Percentiles rank a stretch among this genome's conserved stretches.
Conservation (phyloP, 1,140 invertebrate genomes). For the Maniola jurtina region DNA sequence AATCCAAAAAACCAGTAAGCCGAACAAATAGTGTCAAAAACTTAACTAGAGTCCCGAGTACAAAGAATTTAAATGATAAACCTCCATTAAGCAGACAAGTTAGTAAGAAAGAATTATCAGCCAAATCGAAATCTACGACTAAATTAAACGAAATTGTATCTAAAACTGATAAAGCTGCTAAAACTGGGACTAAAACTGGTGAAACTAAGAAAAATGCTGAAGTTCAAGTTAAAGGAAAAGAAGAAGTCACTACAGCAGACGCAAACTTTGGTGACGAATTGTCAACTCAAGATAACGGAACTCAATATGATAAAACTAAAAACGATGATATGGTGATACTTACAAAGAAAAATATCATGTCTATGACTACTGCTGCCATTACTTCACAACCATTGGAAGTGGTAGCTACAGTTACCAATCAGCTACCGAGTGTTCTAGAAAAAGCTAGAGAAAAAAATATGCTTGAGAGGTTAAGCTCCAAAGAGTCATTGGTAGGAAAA, state of each 20-base stretch:
- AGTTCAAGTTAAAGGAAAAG: slow-evolving; percentile 32
- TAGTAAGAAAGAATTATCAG: slow-evolving; percentile 64
- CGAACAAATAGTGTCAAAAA: slow-evolving; percentile 73
- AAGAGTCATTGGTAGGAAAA: slow-evolving; percentile 66
- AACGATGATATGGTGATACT: slow-evolving; percentile 70
- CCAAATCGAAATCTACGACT: slow-evolving; percentile 53
- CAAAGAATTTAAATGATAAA: slow-evolving; percentile 65
- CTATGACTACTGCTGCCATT: slow-evolving; percentile 79
- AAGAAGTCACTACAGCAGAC: slow-evolving; percentile 40
- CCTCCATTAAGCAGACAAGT: slow-evolving; percentile 61
- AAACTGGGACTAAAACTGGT: slow-evolving; percentile 36
- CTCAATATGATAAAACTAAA: slow-evolving; percentile 69
- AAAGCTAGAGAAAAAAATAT: slow-evolving; percentile 76
- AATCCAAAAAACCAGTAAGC: slow-evolving; percentile 70
- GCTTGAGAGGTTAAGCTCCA: slow-evolving; percentile 73
- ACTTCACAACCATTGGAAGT: slow-evolving; percentile 77
- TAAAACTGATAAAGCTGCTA: slow-evolving; percentile 33
- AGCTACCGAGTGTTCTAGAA: slow-evolving; percentile 70
- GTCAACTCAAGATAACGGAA: slow-evolving; percentile 69
- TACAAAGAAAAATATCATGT: slow-evolving; percentile 75
- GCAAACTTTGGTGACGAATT: slow-evolving; percentile 47
- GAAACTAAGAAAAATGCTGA: slow-evolving; percentile 32
- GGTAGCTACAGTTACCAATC: slow-evolving; percentile 75
- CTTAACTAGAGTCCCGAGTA: slow-evolving; percentile 57
- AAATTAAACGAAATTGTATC: slow-evolving; percentile 52